Evolutionary conservation across 1,140 invertebrate species (phyloP), one percentile per base, ranked within the genome.

Genomic region (Papilio dardanus): DNA sequence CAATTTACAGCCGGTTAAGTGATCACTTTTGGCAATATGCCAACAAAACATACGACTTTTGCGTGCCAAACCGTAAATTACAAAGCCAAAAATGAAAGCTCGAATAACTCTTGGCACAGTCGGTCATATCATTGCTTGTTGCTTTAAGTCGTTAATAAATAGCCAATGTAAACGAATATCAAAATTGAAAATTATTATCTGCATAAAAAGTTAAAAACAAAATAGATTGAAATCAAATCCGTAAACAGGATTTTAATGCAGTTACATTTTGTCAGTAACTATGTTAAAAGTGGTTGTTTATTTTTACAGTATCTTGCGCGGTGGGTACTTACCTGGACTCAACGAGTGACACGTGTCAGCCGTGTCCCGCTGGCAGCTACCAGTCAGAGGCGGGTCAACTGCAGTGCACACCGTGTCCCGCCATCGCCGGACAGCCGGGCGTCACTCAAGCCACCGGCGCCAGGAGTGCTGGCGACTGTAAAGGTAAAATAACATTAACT

Each of bases 301-400:
- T 66, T 28, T 79, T 94, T 94, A 30, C 91, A 98, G 99, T 99
- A 30, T 97, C 98, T 30, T 99, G 99, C 90, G 96, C 98, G 40
- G 95, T 98, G 78, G 99, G 99, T 69, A 98, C 97, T 2, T 99
- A 95, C 94, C 98, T 97, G 87, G 95, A 98, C 80, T 94, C 94
- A 37, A 94, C 95, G 7, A 96, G 95, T 30, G 95, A 96, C 81
- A 95, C 95, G 24, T 99, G 99, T 86, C 90, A 96, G 16, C 95
- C 96, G 4, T 99, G 99, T 88, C 96, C 97, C 0, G 92, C 97
- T 54, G 99, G 99, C 71, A 97, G 96, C 0, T 99, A 99, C 90
- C 99, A 99, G 93, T 98, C 98, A 79, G 97, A 98, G 92, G 96
- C 97, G 2, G 99, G 98, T 2, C 97, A 99, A 91, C 87, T 97